Conservation (phyloP, 2,797 vertebrate species). For the Selene dorsalis region DNA sequence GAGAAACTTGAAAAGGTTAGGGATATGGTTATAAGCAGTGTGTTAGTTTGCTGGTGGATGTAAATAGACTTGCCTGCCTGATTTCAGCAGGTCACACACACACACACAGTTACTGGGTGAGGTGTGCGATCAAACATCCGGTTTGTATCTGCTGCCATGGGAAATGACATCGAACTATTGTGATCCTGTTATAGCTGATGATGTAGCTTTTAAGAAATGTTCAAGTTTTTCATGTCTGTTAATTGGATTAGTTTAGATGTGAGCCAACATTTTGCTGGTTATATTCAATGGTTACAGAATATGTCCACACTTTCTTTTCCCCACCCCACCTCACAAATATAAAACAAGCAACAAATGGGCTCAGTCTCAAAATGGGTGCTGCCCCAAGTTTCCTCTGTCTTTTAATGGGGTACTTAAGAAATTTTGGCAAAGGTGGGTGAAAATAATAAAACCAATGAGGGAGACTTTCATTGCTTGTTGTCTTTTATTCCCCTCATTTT, state of each 20-base stretch:
- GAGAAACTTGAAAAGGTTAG: too few species aligned
- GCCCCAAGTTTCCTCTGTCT: not conserved
- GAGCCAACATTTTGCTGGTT: not conserved
- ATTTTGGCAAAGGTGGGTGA: not conserved
- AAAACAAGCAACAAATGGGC: not conserved
- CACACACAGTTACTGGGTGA: too few species aligned
- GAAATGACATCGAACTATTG: not conserved
- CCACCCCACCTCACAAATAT: not conserved
- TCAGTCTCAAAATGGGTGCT: not conserved
- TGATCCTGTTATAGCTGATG: not conserved
- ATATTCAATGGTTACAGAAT: not conserved
- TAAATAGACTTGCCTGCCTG: too few species aligned
- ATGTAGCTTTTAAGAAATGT: not conserved
- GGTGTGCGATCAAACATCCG: slow-evolving; percentile 6
- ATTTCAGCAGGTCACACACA: too few species aligned
- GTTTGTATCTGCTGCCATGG: slow-evolving; percentile 6
- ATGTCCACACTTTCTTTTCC: not conserved
- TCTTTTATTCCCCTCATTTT: not conserved
- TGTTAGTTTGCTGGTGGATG: too few species aligned
- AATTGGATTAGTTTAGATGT: not conserved
- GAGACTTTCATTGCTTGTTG: not conserved
- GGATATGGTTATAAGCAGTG: too few species aligned
- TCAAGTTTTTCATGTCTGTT: not conserved
- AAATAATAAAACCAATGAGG: not conserved
- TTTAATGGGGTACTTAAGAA: not conserved